A percentile compares a stretch with the other conserved stretches of the same genome.
These are phyloP conservation scores for Machimus atricapillus DNA, from an alignment of 2,888 invertebrate species.

Conservation along the genomic window DNA sequence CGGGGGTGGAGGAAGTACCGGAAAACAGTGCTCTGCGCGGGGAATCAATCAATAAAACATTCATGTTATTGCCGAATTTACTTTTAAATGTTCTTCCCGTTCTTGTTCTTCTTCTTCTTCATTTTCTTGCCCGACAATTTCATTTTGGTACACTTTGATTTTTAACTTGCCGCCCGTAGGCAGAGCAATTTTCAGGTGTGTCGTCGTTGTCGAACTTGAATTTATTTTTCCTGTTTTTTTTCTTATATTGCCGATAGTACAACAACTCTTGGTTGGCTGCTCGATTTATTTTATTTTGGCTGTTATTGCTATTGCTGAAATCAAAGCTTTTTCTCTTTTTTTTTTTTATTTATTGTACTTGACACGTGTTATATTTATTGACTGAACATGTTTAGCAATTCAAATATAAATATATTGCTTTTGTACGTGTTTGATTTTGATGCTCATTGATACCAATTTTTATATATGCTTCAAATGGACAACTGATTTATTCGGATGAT, in stretches of 20 bases:
- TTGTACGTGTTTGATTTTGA: not conserved
- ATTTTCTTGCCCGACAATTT: not conserved
- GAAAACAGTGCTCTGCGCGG: not conserved
- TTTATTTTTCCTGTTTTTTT: not conserved
- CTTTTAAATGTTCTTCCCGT: not conserved
- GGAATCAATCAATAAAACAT: not conserved
- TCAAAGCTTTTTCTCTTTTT: not conserved
- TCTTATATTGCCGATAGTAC: not conserved
- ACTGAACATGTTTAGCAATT: constrained; percentile 11
- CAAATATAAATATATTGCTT: not conserved
- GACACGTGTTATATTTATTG: not conserved
- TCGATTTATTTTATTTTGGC: not conserved
- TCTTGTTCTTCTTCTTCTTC: not conserved
- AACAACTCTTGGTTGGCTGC: not conserved
- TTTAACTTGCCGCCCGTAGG: not conserved
- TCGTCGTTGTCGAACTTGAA: not conserved
- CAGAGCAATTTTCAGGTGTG: not conserved
- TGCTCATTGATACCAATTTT: not conserved
- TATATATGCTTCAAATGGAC: not conserved
- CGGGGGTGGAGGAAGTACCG: not conserved
- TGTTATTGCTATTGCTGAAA: not conserved
- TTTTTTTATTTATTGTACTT: not conserved
- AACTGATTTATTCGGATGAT: not conserved
- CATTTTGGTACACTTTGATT: not conserved
- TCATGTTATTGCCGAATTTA: not conserved